Base-by-base conservation (phyloP, 2,888 invertebrate species). In the Phyllotreta striolata region DNA sequence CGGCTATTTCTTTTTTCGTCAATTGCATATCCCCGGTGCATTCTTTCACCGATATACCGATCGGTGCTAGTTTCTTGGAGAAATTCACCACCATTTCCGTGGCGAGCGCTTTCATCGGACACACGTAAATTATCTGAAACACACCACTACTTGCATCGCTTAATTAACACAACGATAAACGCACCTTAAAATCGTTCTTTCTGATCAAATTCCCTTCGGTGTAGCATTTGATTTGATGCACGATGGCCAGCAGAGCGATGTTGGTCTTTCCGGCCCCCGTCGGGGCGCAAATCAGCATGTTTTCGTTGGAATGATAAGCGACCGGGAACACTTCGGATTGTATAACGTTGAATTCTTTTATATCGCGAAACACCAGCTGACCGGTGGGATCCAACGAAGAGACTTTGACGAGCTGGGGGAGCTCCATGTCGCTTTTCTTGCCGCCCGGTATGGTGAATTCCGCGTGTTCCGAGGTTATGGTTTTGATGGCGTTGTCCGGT, bases 211-310 rank as follows among this genome's bases (percentile, higher is more conserved):
- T 91, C 71, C 89, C 87, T 71, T 91, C 89, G 55, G 95, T 88
- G 78, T 96, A 91, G 66, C 92, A 89, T 69, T 92, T 91, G 49
- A 99, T 89, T 71, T 95, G 93, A 80, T 96, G 93, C 0, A 97
- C 88, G 14, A 99, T 91, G 0, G 96, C 87, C 49, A 99, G 82
- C 84, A 99, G 87, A 0, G 99, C 99, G 60, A 99, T 95, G 79
- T 99, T 99, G 0, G 99, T 99, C 83, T 99, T 99, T 35, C 99
- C 99, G 0, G 98, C 98, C 3, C 99, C 99, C 0, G 99, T 99
- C 0, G 99, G 99, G 0, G 99, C 99, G 81, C 98, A 98, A 62
- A 99, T 95, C 56, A 99, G 82, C 74, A 99, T 85, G 82, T 99
- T 99, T 79, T 99, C 96, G 78, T 98, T 97, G 1, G 94, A 95